Percentiles rank a stretch among this genome's conserved stretches.
Conservation (phyloP, 2,113 vertebrate species). For the Columbina picui region DNA sequence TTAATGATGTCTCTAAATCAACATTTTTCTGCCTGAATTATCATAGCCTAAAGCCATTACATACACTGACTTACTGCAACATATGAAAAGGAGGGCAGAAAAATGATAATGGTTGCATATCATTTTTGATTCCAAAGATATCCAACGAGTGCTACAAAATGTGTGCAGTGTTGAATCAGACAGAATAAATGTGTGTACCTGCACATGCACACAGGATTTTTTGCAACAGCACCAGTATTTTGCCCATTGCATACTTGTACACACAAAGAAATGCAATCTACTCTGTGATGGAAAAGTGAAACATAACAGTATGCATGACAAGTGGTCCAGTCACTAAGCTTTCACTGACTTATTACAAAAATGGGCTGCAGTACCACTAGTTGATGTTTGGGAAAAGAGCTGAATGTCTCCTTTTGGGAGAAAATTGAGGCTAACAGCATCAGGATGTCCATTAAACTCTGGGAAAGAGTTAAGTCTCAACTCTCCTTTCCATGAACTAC, state of each 20-base stretch:
- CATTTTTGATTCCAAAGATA: background rate
- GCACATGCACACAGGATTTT: background rate
- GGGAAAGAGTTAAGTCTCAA: background rate
- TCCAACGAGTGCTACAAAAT: background rate
- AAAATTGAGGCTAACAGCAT: background rate
- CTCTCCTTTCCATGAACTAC: background rate
- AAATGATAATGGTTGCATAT: background rate
- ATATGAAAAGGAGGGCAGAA: background rate
- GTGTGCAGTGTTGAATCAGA: background rate
- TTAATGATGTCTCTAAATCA: background rate
- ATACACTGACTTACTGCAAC: background rate
- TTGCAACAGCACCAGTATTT: background rate
- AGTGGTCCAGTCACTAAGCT: background rate
- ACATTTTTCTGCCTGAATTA: background rate
- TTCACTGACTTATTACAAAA: background rate
- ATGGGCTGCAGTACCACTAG: background rate
- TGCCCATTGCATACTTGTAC: background rate
- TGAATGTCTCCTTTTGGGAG: background rate
- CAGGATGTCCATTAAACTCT: background rate
- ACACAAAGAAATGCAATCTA: background rate
- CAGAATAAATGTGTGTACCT: background rate
- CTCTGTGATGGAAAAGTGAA: background rate
- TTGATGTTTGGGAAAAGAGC: background rate
- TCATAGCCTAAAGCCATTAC: background rate
- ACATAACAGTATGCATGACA: fast-evolving